Conservation (phyloP, 2,888 invertebrate genomes). For the Parnassius glacialis region DNA sequence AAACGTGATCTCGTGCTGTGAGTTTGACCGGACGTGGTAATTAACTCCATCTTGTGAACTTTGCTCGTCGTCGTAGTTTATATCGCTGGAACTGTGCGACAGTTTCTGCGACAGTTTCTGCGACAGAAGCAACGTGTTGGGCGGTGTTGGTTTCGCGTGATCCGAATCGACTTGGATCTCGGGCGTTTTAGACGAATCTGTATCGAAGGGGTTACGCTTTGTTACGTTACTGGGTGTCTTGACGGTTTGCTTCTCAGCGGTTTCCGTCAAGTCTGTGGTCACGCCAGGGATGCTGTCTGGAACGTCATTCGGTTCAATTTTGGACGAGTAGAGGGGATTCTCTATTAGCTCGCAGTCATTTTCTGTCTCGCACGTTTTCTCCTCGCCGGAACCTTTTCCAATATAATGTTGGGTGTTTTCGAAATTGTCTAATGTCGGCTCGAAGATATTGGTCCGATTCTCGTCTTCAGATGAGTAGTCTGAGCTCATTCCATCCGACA, state of each 20-base stretch:
- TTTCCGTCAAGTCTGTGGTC: conserved; percentile 77
- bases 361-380: conserved; percentile 46
- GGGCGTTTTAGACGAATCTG: conserved; percentile 77
- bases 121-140: conserved; percentile 77
- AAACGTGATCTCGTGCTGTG: conserved; percentile 84
- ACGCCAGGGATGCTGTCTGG: conserved; percentile 44
- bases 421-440: conserved; percentile 74
- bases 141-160: conserved; percentile 69
- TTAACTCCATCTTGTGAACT: conserved; percentile 42
- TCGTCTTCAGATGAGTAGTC: conserved; percentile 80
- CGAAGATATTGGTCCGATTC: conserved; percentile 71
- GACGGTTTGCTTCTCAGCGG: conserved; percentile 43
- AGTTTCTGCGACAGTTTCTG: conserved; percentile 83
- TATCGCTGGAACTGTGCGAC: conserved; percentile 86
- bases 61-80: conserved; percentile 67
- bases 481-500: conserved; percentile 83
- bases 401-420: conserved; percentile 75
- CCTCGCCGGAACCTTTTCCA: conserved; percentile 49
- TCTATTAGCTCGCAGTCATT: conserved; percentile 70
- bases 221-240: conserved; percentile 61
- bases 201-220: conserved; percentile 67
- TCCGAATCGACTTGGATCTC: conserved; percentile 80
- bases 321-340: conserved; percentile 73
- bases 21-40: conserved; percentile 75
- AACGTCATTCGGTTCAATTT: conserved; percentile 65